phyloP scores from a whole-genome alignment of 1,140 invertebrate species.

The Camponotus pennsylvanicus region DNA sequence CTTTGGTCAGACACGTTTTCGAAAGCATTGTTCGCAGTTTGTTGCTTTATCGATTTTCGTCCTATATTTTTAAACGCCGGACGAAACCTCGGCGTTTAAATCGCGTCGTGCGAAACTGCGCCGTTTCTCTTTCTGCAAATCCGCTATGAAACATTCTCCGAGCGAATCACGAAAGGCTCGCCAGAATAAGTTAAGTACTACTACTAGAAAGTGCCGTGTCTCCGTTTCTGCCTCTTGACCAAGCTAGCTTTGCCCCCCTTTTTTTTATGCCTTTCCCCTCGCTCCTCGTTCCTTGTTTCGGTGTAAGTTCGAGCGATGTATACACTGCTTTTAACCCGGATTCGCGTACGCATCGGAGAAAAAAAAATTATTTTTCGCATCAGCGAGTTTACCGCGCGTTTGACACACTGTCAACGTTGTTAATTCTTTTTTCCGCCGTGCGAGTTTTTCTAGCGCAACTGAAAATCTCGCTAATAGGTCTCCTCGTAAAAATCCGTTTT shows the following conservation, averaged over 20 bases:
- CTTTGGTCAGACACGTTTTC: not conserved
- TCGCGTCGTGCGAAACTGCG: slow-evolving; percentile 41
- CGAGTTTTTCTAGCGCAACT: slow-evolving; percentile 19
- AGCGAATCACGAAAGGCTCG: slow-evolving; percentile 65
- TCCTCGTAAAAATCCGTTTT: slow-evolving; percentile 26
- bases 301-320: slow-evolving; percentile 48
- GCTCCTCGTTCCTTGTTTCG: slow-evolving; percentile 4
- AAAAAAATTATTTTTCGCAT: slow-evolving; percentile 28
- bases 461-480: slow-evolving; percentile 37
- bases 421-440: slow-evolving; percentile 16
- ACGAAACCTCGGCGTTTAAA: slow-evolving; percentile 28
- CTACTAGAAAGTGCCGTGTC: slow-evolving; percentile 36
- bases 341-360: slow-evolving; percentile 49
- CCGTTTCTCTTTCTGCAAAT: slow-evolving; percentile 55
- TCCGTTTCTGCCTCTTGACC: slow-evolving; percentile 35
- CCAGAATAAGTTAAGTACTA: slow-evolving; percentile 61
- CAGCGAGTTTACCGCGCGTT: slow-evolving; percentile 41
- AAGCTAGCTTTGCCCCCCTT: slow-evolving; percentile 22
- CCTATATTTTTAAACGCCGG: slow-evolving; percentile 16
- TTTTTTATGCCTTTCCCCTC: not conserved
- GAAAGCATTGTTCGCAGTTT: slow-evolving; percentile 28
- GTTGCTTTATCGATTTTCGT: slow-evolving; percentile 27
- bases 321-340: slow-evolving; percentile 72
- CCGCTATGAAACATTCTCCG: slow-evolving; percentile 69
- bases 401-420: slow-evolving; percentile 48